These are phyloP conservation scores for Zaprionus bogoriensis DNA, from an alignment of 2,888 invertebrate species.

Conservation along the genomic window DNA sequence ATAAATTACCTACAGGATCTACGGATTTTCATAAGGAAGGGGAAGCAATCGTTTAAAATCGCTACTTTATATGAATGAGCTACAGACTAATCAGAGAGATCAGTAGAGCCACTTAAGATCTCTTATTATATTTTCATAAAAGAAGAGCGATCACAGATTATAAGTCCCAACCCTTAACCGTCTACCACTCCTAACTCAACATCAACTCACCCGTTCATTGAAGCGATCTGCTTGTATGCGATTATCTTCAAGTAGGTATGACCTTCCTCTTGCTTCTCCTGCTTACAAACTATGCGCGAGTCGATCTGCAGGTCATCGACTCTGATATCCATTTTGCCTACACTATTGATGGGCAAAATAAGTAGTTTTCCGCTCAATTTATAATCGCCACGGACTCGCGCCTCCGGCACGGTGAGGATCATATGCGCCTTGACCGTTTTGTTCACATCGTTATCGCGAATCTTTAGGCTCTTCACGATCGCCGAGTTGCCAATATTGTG, in stretches of 20 bases:
- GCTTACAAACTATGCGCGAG: not conserved
- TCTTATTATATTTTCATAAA: too few species aligned
- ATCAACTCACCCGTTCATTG: not conserved
- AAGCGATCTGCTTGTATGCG: not conserved
- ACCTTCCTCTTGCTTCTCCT: constrained; percentile 9
- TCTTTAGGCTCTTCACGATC: not conserved
- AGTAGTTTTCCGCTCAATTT: constrained; percentile 2
- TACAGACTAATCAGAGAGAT: too few species aligned
- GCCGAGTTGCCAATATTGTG: not conserved
- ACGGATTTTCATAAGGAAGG: too few species aligned
- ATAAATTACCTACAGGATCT: too few species aligned
- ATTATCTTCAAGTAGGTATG: constrained; percentile 3
- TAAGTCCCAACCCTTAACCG: too few species aligned
- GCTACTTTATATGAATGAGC: too few species aligned
- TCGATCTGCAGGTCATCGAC: not conserved
- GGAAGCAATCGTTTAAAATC: too few species aligned
- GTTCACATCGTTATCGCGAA: not conserved
- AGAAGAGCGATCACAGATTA: too few species aligned
- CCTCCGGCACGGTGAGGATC: not conserved
- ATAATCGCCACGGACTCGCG: not conserved
- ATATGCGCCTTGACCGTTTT: not conserved
- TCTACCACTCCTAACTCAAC: too few species aligned
- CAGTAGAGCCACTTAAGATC: too few species aligned
- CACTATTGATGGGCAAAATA: constrained; percentile 2
- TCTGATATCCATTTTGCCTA: not conserved